Base-by-base conservation (phyloP, 2,888 invertebrate genomes). In the Elmis aenea region DNA sequence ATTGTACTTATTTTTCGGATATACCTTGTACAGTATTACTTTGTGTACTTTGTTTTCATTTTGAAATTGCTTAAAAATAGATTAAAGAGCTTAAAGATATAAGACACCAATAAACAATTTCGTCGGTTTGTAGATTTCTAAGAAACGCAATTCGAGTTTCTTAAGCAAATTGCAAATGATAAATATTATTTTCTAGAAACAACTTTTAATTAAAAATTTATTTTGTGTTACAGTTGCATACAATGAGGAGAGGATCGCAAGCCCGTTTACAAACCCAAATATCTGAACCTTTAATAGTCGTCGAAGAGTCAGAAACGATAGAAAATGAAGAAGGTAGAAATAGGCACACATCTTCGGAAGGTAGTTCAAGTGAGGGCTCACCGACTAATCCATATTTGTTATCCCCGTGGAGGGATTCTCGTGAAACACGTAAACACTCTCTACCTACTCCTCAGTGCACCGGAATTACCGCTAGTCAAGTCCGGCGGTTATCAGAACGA, bases 401-500 rank as follows among this genome's bases (percentile, higher is more conserved):
- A 34, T 87, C 87, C 0, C 89, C 89, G 3, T 88, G 84, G 80
- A 73, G 85, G 12, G 85, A 85, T 53, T 71, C 77, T 31, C 69
- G 81, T 33, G 83, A 83, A 52, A 77, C 81, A 1, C 75, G 89
- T 53, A 89, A 89, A 58, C 85, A 87, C 57, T 89, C 88, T 13
- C 68, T 89, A 52, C 89, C 89, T 2, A 87, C 88, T 0, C 88
- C 88, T 2, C 82, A 85, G 51, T 89, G 88, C 55, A 81, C 85
- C 36, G 89, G 89, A 29, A 89, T 88, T 38, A 89, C 88, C 24
- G 89, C 89, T 22, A 87, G 87, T 51, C 88, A 89, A 75, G 87
- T 89, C 31, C 76, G 89, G 13, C 76, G 89, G 10, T 69, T 89
- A 18, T 89, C 88, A 18, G 89, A 89, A 55, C 74, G 85, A 30